phyloP scores from a whole-genome alignment of 2,113 vertebrate genomes.

The Sorex araneus region DNA sequence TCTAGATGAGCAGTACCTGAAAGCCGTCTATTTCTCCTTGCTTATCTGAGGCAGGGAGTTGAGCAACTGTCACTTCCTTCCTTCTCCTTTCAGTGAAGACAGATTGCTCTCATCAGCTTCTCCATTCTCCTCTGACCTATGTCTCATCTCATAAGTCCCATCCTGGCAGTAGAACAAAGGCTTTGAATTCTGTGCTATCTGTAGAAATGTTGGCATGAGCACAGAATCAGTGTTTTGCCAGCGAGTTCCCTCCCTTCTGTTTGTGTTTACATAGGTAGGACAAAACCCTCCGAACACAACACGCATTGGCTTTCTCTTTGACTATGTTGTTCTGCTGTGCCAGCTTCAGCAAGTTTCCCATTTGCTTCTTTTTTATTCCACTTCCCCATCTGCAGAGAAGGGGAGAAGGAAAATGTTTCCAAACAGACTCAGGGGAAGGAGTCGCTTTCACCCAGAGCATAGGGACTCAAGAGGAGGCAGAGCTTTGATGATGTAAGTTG shows the following conservation, averaged over 20 bases:
- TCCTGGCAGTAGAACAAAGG: background rate
- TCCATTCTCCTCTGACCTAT: constrained; percentile 43
- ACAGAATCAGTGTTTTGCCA: constrained; percentile 56
- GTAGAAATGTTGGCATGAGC: constrained; percentile 46
- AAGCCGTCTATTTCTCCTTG: constrained; percentile 67
- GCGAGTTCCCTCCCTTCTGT: background rate
- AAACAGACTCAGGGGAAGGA: constrained; percentile 13
- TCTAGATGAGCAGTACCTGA: background rate
- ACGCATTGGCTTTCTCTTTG: constrained; percentile 53
- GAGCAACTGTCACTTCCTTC: constrained; percentile 38
- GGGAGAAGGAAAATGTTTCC: background rate
- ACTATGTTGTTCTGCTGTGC: background rate
- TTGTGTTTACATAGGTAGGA: constrained; percentile 52
- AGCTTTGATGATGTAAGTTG: constrained; percentile 42
- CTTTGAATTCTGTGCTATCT: constrained; percentile 65
- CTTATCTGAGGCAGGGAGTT: constrained; percentile 61
- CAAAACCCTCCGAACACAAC: constrained; percentile 26
- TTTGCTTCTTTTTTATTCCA: constrained; percentile 63
- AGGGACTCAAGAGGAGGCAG: constrained; percentile 36
- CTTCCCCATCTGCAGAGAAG: constrained; percentile 7
- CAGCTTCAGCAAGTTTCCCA: constrained; percentile 55
- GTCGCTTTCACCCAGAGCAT: constrained; percentile 69
- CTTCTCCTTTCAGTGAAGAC: constrained; percentile 71
- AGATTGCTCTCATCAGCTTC: constrained; percentile 70
- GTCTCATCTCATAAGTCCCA: constrained; percentile 55